A percentile compares a stretch with the other conserved stretches of the same genome.
phyloP scores from a whole-genome alignment of 2,797 vertebrate genomes.

The Apogon talboti region DNA sequence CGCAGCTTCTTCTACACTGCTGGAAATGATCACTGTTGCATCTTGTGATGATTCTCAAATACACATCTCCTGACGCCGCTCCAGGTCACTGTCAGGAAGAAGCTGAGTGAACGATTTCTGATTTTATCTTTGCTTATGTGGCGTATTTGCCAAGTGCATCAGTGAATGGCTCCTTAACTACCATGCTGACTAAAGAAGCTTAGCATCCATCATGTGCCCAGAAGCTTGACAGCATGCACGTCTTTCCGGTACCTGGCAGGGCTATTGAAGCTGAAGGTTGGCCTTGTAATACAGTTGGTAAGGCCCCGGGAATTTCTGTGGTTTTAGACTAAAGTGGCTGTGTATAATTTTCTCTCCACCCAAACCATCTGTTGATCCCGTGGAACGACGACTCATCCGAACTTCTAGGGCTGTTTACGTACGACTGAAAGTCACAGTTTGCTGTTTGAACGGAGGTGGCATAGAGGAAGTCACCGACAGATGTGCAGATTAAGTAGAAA shows the following conservation, averaged over 20 bases:
- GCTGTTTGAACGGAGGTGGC: slow-evolving; percentile 9
- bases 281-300: slow-evolving; percentile 50
- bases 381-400: slow-evolving; percentile 44
- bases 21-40: slow-evolving; percentile 40
- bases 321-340: slow-evolving; percentile 74
- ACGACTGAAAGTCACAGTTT: background rate
- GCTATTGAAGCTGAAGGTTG: slow-evolving; percentile 31
- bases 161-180: slow-evolving; percentile 27
- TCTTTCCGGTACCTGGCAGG: slow-evolving; percentile 60
- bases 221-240: slow-evolving; percentile 22
- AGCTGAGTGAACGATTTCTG: slow-evolving; percentile 31
- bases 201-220: slow-evolving; percentile 40
- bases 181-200: slow-evolving; percentile 23
- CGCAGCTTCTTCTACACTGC: slow-evolving; percentile 22
- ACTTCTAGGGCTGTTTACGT: slow-evolving; percentile 30
- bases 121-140: slow-evolving; percentile 29
- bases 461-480: background rate
- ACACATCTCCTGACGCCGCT: slow-evolving; percentile 38
- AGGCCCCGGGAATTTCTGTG: slow-evolving; percentile 74
- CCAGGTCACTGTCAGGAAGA: slow-evolving; percentile 44
- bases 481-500: background rate
- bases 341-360: slow-evolving; percentile 78
- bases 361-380: slow-evolving; percentile 73
- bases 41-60: slow-evolving; percentile 49
- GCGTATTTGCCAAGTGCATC: slow-evolving; percentile 16